phyloP scores from a whole-genome alignment of 2,797 vertebrate genomes.

The Girardinus metallicus region DNA sequence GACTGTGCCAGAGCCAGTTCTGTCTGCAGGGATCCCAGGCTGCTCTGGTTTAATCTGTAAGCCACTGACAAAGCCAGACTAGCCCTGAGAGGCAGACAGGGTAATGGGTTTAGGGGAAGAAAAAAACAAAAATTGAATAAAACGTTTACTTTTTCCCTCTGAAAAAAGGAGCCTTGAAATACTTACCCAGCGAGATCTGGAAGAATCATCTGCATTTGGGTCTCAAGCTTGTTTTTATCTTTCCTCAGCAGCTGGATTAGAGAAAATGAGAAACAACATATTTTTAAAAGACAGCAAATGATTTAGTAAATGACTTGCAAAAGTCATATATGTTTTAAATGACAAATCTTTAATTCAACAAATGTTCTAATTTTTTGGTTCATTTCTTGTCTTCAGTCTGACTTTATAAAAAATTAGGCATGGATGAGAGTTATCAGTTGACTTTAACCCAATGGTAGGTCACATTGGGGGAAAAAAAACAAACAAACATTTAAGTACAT shows the following conservation, averaged over 20 bases:
- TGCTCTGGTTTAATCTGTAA: constrained; percentile 77
- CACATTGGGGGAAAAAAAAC: neutral
- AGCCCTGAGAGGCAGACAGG: constrained; percentile 11
- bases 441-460: neutral
- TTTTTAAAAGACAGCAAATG: constrained; percentile 31
- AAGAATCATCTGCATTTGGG: constrained; percentile 85
- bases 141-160: neutral
- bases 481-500: neutral
- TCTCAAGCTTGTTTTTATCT: constrained; percentile 87
- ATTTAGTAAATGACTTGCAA: constrained; percentile 12
- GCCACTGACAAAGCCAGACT: constrained; percentile 77
- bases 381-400: neutral
- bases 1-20: constrained; percentile 89
- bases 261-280: constrained; percentile 24
- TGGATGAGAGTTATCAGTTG: neutral
- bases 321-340: neutral
- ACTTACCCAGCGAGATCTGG: constrained; percentile 87
- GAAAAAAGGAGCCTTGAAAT: neutral
- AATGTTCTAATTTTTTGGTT: neutral
- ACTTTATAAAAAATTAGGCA: neutral
- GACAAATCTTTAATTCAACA: neutral
- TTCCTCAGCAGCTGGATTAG: constrained; percentile 82
- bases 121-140: neutral
- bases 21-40: constrained; percentile 82
- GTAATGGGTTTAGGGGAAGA: no score